phyloP scores from a whole-genome alignment of 2,888 invertebrate species.

The Lapara coniferarum region DNA sequence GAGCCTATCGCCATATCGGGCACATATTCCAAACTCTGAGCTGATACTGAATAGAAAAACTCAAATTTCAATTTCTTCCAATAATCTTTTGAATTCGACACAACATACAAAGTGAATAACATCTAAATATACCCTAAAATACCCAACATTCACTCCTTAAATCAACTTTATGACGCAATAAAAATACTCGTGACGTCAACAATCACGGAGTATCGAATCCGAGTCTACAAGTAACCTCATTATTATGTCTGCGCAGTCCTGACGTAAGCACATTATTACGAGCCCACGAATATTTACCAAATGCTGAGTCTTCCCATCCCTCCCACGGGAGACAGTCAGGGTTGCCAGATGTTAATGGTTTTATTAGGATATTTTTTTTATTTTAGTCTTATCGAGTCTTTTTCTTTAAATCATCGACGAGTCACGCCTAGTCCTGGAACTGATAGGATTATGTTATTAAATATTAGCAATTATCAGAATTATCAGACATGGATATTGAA shows the following conservation, averaged over 20 bases:
- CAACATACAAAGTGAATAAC: neutral
- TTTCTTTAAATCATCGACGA: too few species aligned
- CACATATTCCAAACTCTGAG: too few species aligned
- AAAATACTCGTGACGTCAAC: neutral
- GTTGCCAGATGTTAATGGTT: neutral
- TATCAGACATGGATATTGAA: too few species aligned
- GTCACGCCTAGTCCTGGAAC: too few species aligned
- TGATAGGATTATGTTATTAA: too few species aligned
- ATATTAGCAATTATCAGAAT: too few species aligned
- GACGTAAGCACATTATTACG: conserved; percentile 4
- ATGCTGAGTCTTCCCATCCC: neutral
- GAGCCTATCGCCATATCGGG: too few species aligned
- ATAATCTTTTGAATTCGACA: too few species aligned
- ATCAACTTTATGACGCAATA: neutral
- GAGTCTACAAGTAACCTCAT: conserved; percentile 2
- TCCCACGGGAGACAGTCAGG: neutral
- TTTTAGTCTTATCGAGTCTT: too few species aligned
- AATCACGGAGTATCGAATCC: neutral
- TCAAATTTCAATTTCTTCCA: too few species aligned
- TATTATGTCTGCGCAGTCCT: neutral
- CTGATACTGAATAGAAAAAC: too few species aligned
- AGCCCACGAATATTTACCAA: conserved; percentile 7
- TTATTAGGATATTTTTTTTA: neutral
- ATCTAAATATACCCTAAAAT: neutral
- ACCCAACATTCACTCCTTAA: neutral